phyloP scores from a whole-genome alignment of 2,113 vertebrate species.

The Vidua macroura region DNA sequence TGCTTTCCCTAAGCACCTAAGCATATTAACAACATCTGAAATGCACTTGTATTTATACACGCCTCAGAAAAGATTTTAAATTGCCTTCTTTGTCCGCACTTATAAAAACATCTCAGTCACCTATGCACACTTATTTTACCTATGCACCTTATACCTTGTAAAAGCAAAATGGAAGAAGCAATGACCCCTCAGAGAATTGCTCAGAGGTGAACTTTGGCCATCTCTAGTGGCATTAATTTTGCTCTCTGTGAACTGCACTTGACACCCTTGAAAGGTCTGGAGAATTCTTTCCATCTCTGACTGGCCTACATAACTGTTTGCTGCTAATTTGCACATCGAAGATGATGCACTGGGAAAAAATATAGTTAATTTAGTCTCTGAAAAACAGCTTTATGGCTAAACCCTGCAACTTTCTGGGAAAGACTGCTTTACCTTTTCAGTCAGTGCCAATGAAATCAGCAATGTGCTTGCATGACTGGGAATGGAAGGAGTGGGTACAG shows the following conservation, averaged over 20 bases:
- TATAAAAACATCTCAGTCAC: slow-evolving; percentile 45
- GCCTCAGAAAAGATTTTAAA: slow-evolving; percentile 65
- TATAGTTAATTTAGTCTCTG: neutral
- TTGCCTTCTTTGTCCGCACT: slow-evolving; percentile 58
- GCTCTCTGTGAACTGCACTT: slow-evolving; percentile 62
- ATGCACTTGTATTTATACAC: slow-evolving; percentile 68
- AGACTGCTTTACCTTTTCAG: neutral
- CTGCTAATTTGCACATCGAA: slow-evolving; percentile 35
- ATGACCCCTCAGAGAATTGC: slow-evolving; percentile 65
- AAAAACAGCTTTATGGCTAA: neutral
- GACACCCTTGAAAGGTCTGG: slow-evolving; percentile 31
- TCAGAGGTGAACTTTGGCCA: slow-evolving; percentile 53
- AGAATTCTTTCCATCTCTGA: neutral
- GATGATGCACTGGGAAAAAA: neutral
- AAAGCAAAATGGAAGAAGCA: slow-evolving; percentile 60
- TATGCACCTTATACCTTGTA: slow-evolving; percentile 20
- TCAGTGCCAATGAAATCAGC: neutral
- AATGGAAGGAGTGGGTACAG: neutral
- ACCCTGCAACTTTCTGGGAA: neutral
- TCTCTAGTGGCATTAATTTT: slow-evolving; percentile 61
- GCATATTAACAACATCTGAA: slow-evolving; percentile 69
- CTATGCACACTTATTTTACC: slow-evolving; percentile 53
- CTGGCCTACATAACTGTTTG: slow-evolving; percentile 28
- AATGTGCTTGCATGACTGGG: neutral
- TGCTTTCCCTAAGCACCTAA: slow-evolving; percentile 70